A percentile compares a stretch with the other conserved stretches of the same genome.
phyloP scores from a whole-genome alignment of 2,888 invertebrate genomes.

The Pandemis cinnamomeana region DNA sequence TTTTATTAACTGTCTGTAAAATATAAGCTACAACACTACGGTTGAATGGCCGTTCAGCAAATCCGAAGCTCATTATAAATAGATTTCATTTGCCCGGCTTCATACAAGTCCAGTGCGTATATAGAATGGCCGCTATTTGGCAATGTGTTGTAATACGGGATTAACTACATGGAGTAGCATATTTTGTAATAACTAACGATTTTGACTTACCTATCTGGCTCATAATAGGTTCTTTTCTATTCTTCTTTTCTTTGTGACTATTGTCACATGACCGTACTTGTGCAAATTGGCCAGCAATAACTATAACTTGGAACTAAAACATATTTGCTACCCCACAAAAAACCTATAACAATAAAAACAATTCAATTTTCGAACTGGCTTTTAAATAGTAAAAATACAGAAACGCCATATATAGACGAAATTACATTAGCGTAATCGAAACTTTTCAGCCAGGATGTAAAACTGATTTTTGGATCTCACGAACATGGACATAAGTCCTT shows the following conservation, averaged over 20 bases:
- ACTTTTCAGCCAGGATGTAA: background rate
- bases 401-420: no score
- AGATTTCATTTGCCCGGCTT: slow-evolving; percentile 30
- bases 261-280: no score
- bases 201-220: background rate
- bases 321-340: no score
- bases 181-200: background rate
- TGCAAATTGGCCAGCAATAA: no score
- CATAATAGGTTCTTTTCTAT: no score
- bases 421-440: background rate
- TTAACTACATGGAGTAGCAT: background rate
- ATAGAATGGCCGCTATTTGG: slow-evolving; percentile 14
- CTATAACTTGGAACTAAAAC: no score
- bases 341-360: no score
- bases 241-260: no score
- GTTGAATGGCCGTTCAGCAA: slow-evolving; percentile 29
- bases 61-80: slow-evolving; percentile 35
- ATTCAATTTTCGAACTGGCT: no score
- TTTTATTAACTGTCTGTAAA: slow-evolving; percentile 12
- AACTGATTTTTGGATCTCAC: background rate
- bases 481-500: no score
- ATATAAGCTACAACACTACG: slow-evolving; percentile 13
- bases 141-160: slow-evolving; percentile 14
- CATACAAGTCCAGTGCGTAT: slow-evolving; percentile 26
- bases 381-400: no score